These are phyloP conservation scores for Lichenostomus cassidix DNA, from an alignment of 2,113 vertebrate species.

Conservation along the genomic window DNA sequence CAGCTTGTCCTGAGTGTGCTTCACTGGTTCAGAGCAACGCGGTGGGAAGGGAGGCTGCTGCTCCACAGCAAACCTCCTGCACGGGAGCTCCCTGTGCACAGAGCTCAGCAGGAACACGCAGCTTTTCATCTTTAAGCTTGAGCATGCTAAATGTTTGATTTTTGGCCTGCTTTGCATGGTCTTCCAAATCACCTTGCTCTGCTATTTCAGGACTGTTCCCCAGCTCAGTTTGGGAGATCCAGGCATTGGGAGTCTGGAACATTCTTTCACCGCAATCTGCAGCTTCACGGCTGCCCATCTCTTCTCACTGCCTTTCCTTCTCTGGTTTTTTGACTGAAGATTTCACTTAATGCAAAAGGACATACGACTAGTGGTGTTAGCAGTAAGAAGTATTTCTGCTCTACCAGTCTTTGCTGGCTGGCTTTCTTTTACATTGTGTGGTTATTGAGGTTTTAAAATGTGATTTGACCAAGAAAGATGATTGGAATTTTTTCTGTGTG, in stretches of 20 bases:
- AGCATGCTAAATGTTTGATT: not conserved
- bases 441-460: not conserved
- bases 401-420: not conserved
- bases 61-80: not conserved
- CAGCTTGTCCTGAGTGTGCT: constrained; percentile 54
- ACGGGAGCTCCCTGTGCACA: not conserved
- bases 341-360: not conserved
- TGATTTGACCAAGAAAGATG: not conserved
- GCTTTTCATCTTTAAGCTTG: not conserved
- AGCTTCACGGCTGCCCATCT: not conserved
- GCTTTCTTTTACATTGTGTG: not conserved
- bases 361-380: not conserved
- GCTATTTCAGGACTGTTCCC: not conserved
- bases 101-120: not conserved
- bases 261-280: not conserved
- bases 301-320: not conserved
- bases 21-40: not conserved
- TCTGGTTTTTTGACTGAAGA: not conserved
- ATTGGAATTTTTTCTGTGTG: not conserved
- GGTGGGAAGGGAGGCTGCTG: not conserved
- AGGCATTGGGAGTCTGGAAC: accelerated
- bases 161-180: not conserved
- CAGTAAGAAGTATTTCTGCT: not conserved
- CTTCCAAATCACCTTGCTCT: not conserved
- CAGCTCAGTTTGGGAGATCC: accelerated